Evolutionary conservation across 1,140 invertebrate genomes (phyloP).

Genomic region (Ceratoteleas bidentatus): DNA sequence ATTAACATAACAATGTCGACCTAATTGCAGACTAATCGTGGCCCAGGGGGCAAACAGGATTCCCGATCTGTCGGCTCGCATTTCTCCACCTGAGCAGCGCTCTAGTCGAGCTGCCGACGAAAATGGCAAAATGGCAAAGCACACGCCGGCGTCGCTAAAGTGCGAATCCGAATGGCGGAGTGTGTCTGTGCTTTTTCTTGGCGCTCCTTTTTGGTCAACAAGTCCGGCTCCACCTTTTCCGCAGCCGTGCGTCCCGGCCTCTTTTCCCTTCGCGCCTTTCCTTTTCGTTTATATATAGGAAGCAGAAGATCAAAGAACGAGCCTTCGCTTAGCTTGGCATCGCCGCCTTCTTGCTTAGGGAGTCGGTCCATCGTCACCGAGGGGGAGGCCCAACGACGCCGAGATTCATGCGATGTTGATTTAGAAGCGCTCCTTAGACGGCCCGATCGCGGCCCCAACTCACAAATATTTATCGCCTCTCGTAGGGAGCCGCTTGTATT

Average conservation of each 20-base stretch:
- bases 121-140: too few species aligned
- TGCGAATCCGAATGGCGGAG: background rate
- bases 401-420: conserved; percentile 52
- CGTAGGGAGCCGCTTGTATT: too few species aligned
- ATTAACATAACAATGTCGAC: conserved; percentile 81
- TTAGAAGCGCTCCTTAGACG: conserved; percentile 28
- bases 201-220: conserved; percentile 12
- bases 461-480: too few species aligned
- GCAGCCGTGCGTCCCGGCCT: conserved; percentile 36
- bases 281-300: conserved; percentile 79
- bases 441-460: conserved; percentile 29
- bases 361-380: conserved; percentile 72
- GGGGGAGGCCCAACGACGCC: conserved; percentile 26
- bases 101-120: too few species aligned
- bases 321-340: conserved; percentile 76
- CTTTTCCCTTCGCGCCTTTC: conserved; percentile 60
- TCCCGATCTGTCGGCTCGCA: conserved; percentile 30
- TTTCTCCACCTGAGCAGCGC: conserved; percentile 22
- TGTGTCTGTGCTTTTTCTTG: conserved; percentile 35
- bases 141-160: too few species aligned
- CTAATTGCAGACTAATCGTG: conserved; percentile 80
- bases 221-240: conserved; percentile 32
- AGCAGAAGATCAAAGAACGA: conserved; percentile 80
- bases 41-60: conserved; percentile 57
- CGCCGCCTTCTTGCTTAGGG: conserved; percentile 71